Evolutionary conservation across 2,797 vertebrate species (phyloP), one percentile per base, ranked within the genome.

Genomic region (Helarctos malayanus): DNA sequence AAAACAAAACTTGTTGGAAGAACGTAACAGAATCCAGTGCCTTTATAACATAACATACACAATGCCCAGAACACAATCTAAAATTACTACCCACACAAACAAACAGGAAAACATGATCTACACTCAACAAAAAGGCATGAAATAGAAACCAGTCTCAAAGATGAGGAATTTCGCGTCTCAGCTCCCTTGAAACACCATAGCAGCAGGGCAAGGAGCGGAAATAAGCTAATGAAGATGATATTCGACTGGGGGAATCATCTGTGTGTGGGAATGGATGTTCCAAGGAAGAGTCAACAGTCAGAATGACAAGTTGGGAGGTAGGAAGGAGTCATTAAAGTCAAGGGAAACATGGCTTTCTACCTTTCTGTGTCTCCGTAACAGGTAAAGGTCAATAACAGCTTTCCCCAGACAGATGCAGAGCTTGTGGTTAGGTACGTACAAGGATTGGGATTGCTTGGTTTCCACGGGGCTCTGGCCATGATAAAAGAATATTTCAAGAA

Each of bases 101-200:
- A 85, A 80, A 95, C 5, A 84, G 11, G 23, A 78, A 93, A 81
- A 41, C 6, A 80, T 47, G 54, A 68, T n/a, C 80, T 52, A 82
- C 12, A 45, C 32, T 65, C 52, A 71, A 56, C 49, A 84, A 32
- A 89, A 95, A 78, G 35, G 15, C 78, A 63, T 76, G 93, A 38
- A 56, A 57, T 75, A 18, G n/a, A 91, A 93, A 84, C n/a, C n/a
- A 75, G n/a, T 18, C 15, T 88, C 73, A 82, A 91, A 15, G 80
- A 89, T 91, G 75, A 71, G 93, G 52, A 76, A 75, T 69, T 79
- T 63, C 65, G 11, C 25, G 7, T 47, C 57, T 73, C 56, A 86
- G 19, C 18, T 63, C 25, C 29, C 75, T 32, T 47, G 9, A 78
- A 21, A 13, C 21, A 41, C 16, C 32, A 41, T 41, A 71, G 12